Percentiles rank a stretch among this genome's conserved stretches.
These are phyloP conservation scores for Percopsis transmontana DNA, from an alignment of 2,113 vertebrate species.

Conservation along the genomic window DNA sequence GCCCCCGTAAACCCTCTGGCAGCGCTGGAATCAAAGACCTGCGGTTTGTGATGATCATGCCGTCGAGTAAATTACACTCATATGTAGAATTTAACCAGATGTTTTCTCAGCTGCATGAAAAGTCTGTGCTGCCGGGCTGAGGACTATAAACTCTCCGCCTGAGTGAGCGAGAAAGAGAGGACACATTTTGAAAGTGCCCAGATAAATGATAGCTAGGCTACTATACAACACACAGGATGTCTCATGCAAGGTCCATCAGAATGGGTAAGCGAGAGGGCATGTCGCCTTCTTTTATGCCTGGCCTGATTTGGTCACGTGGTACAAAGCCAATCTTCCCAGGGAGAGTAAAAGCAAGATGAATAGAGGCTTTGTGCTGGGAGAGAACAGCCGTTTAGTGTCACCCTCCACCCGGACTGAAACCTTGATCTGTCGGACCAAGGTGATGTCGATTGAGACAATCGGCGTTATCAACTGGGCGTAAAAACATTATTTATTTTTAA, in stretches of 20 bases:
- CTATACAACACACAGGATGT: background rate
- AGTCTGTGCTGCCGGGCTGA: background rate
- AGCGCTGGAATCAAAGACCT: slow-evolving; percentile 12
- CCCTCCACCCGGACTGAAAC: slow-evolving; percentile 20
- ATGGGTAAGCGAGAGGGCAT: background rate
- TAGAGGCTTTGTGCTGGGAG: slow-evolving; percentile 69
- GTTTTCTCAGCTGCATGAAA: slow-evolving; percentile 32
- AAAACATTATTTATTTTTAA: no score
- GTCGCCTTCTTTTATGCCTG: slow-evolving; percentile 4
- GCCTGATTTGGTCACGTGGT: slow-evolving; percentile 32
- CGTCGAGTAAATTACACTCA: slow-evolving; percentile 30
- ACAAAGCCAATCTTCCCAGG: slow-evolving; percentile 22
- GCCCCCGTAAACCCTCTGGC: slow-evolving; percentile 7
- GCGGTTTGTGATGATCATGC: slow-evolving; percentile 8
- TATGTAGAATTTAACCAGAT: slow-evolving; percentile 29
- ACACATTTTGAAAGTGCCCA: no score
- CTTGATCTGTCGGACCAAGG: slow-evolving; percentile 11
- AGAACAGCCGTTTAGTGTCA: slow-evolving; percentile 28
- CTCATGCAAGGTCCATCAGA: background rate
- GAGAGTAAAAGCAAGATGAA: slow-evolving; percentile 67
- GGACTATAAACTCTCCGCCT: no score
- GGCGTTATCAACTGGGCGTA: no score
- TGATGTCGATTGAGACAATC: slow-evolving; percentile 6
- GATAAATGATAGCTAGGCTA: no score
- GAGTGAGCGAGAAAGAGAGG: no score